Evolutionary conservation across 2,113 vertebrate species (phyloP), one percentile per base, ranked within the genome.

Genomic region (Anguilla rostrata): DNA sequence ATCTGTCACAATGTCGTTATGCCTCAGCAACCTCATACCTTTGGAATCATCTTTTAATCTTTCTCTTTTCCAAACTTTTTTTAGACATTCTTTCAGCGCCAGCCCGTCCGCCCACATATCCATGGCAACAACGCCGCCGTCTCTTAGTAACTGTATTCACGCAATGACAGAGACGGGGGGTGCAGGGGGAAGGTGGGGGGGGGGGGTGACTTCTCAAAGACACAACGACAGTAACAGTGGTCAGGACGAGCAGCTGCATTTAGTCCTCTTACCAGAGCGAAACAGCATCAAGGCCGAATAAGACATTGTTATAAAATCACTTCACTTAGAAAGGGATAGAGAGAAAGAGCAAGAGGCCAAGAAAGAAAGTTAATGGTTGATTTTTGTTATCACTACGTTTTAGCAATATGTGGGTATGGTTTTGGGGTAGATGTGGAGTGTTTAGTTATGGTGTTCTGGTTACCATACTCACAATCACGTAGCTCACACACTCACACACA

Each of bases 71-170:
- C 41, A 88, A 82, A 86, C 89, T 53, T 91, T 92, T 90, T 90
- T 89, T 89, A 91, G 90, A 91, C 92, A 86, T 92, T 89, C 92
- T 93, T 92, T 92, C 90, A 93, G 88, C 89, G 89, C 88, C 34
- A 88, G 88, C 89, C 87, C 87, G 56, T 87, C 92, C 93, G 86
- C 94, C 94, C 93, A 94, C 94, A 90, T 92, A 86, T 78, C 92
- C 93, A 91, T 94, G 92, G 94, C 93, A 95, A 95, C 94, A 93
- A 18, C 82, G 83, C 91, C 89, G 86, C 87, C 85, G 91, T 94
- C 92, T 93, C 94, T 94, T 95, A 92, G 94, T 94, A 93, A 95
- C 94, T 91, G 90, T 92, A 93, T 95, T 94, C 93, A 92, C 90
- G 91, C 92, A 94, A 90, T 49, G 81, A 89, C 90, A 89, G 89